Base-by-base conservation (phyloP, 2,797 vertebrate species). In the Lophotriccus pileatus region DNA sequence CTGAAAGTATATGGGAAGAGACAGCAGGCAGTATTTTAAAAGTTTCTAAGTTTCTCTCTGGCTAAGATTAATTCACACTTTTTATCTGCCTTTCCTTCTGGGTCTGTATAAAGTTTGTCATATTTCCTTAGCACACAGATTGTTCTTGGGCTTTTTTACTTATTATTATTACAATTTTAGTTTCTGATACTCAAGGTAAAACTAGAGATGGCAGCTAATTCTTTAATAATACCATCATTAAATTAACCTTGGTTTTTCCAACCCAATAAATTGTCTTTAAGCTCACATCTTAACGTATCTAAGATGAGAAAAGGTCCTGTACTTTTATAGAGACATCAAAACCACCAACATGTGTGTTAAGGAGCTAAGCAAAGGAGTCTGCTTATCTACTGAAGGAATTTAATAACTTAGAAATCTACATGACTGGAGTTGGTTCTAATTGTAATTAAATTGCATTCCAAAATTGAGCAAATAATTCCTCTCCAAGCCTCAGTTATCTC, bases 31-130 rank as follows among this genome's bases (percentile, higher is more conserved):
- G 62, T 87, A 74, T 74, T 87, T 94, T 81, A 63, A 67, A 56
- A 82, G 28, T 76, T 80, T 83, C 49, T 23, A 62, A 78, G 32
- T 59, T 91, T 90, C 89, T 92, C 52, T 91, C 52, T 74, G 63
- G 89, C 67, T 91, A 91, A 87, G 80, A 94, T 91, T 95, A 91
- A 88, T 76, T 94, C 44, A 37, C n/a, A 46, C 13, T 67, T 90
- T 92, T 93, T 82, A 88, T 93, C 67, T 94, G 56, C 15, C 9
- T 66, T 92, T 88, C 49, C 80, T 94, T 84, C 85, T 86, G 74
- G 9, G 43, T 75, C 44, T 74, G 22, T 66, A 91, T 28, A 74
- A 92, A 91, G 21, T 90, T 92, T 82, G 11, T 20, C 18, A 58
- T 24, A 9, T 94, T 92, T 89, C 20, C 58, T 68, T 58, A 60